A percentile compares a stretch with the other conserved stretches of the same genome.
Evolutionary conservation across 2,888 invertebrate genomes (phyloP).

Genomic region (Temnothorax unifasciatus): DNA sequence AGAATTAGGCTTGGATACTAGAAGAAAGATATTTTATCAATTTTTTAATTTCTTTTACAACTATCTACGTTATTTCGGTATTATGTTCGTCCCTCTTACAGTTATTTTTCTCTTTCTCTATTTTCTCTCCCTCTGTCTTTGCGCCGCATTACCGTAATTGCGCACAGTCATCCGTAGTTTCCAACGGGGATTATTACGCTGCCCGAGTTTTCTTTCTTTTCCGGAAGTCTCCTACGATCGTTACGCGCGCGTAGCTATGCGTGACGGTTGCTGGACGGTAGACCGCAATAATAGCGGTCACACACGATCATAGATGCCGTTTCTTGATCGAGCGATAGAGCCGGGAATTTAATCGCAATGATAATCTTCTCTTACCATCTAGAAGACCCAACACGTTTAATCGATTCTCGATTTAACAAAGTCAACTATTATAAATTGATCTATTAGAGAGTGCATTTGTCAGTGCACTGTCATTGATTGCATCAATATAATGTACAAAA

Average conservation of each 20-base stretch:
- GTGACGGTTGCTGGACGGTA: constrained; percentile 39
- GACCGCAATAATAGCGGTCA: constrained; percentile 55
- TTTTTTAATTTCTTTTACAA: constrained; percentile 3
- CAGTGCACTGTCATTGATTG: background rate
- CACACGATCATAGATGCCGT: constrained; percentile 44
- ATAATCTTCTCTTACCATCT: constrained; percentile 1
- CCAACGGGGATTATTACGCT: constrained; percentile 65
- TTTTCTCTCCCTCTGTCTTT: constrained; percentile 20
- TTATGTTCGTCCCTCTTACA: background rate
- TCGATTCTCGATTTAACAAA: constrained; percentile 59
- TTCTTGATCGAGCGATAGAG: constrained; percentile 26
- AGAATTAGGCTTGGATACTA: background rate
- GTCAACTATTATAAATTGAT: constrained; percentile 49
- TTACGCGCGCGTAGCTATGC: constrained; percentile 49
- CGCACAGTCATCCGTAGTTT: constrained; percentile 54
- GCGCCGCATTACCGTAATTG: constrained; percentile 71
- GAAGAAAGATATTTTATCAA: background rate
- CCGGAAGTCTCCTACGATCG: constrained; percentile 68
- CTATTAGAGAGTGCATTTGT: constrained; percentile 15
- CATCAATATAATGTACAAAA: constrained; percentile 6
- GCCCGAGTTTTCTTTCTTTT: constrained; percentile 67
- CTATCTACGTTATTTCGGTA: background rate
- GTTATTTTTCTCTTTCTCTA: background rate
- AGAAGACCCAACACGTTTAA: constrained; percentile 37
- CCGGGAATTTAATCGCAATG: constrained; percentile 11